Evolutionary conservation across 2,888 invertebrate genomes (phyloP).

Genomic region (Cheilosia impressa): DNA sequence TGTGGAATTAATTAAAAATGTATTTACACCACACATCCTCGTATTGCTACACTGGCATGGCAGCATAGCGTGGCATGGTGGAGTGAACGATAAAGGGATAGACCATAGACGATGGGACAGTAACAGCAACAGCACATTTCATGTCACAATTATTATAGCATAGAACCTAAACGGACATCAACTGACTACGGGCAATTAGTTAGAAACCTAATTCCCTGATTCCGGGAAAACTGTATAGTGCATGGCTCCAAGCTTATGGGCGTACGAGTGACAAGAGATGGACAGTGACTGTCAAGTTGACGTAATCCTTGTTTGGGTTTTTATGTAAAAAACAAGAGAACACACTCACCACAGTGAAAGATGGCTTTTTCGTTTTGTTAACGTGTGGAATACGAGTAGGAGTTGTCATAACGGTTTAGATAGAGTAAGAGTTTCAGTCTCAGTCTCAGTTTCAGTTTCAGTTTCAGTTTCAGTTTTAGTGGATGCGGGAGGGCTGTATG

Average conservation of each 20-base stretch:
- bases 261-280: constrained; percentile 31
- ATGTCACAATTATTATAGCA: constrained; percentile 64
- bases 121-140: constrained; percentile 31
- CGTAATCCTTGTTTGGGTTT: constrained; percentile 60
- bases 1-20: constrained; percentile 72
- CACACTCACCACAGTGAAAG: no score
- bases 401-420: no score
- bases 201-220: constrained; percentile 67
- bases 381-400: no score
- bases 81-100: neutral
- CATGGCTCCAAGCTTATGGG: neutral
- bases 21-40: constrained; percentile 37
- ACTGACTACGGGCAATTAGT: constrained; percentile 64
- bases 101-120: constrained; percentile 19
- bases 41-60: neutral
- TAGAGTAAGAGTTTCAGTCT: no score
- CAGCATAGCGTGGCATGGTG: neutral
- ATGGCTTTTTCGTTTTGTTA: neutral
- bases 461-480: no score
- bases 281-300: constrained; percentile 49
- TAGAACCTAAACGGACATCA: constrained; percentile 51
- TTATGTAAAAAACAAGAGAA: neutral
- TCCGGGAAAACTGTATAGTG: constrained; percentile 36
- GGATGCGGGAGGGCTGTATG: no score
- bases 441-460: no score